Conservation (phyloP, 2,797 vertebrate genomes). For the Acanthurus leucopareius region DNA sequence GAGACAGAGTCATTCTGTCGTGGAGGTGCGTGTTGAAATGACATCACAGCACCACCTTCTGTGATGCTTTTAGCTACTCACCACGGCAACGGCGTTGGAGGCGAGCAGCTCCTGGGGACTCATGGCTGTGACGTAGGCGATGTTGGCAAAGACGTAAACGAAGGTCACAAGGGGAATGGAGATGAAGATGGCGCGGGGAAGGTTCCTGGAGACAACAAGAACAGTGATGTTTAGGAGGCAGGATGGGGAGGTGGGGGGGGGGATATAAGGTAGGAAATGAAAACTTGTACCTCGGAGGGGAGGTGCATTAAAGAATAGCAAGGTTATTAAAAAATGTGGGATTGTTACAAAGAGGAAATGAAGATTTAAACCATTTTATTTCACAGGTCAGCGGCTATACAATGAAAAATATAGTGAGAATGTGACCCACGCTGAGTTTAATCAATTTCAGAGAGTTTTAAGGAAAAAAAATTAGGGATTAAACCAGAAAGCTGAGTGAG, state of each 20-base stretch:
- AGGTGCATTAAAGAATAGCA: slow-evolving; percentile 31
- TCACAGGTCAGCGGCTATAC: slow-evolving; percentile 22
- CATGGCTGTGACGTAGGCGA: slow-evolving; percentile 96
- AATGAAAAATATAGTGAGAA: slow-evolving; percentile 5
- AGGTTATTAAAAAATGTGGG: slow-evolving; percentile 31
- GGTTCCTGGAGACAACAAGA: slow-evolving; percentile 85
- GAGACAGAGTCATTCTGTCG: slow-evolving; percentile 9
- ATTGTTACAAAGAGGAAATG: slow-evolving; percentile 33
- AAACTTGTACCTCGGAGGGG: slow-evolving; percentile 23
- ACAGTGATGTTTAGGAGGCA: neutral
- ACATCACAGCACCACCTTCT: slow-evolving; percentile 32
- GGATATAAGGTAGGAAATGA: slow-evolving; percentile 55
- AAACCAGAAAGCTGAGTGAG: slow-evolving; percentile 35
- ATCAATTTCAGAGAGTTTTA: slow-evolving; percentile 45
- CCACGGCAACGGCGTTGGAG: slow-evolving; percentile 96
- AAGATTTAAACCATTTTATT: slow-evolving; percentile 35
- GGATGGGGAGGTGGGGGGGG: neutral
- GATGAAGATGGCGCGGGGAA: slow-evolving; percentile 96
- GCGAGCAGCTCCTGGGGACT: slow-evolving; percentile 94
- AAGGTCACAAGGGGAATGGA: slow-evolving; percentile 96
- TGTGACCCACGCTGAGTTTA: slow-evolving; percentile 10
- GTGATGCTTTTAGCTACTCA: slow-evolving; percentile 73
- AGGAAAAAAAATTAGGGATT: slow-evolving; percentile 37
- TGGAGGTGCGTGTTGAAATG: neutral
- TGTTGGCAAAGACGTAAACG: slow-evolving; percentile 96